Conservation (phyloP, 2,113 vertebrate species). For the Engraulis encrasicolus region DNA sequence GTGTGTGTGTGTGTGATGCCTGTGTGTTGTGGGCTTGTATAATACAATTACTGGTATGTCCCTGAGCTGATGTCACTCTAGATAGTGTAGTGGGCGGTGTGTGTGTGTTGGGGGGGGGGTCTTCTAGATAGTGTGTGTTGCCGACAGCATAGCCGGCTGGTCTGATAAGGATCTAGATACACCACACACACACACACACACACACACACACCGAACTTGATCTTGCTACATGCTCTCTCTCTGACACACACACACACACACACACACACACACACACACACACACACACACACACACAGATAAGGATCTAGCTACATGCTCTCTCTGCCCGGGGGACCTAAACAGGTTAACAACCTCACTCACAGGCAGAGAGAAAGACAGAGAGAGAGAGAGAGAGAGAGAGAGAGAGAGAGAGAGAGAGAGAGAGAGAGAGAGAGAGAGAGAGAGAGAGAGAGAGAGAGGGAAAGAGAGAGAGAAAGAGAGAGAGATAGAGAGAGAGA, state of each 20-base stretch:
- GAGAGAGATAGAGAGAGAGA: no score
- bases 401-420: not conserved
- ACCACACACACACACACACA: no score
- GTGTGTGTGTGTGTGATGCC: constrained; percentile 49
- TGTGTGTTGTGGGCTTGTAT: constrained; percentile 72
- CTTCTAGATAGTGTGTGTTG: constrained; percentile 63
- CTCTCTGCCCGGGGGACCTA: constrained; percentile 69
- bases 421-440: not conserved
- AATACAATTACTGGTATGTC: constrained; percentile 76
- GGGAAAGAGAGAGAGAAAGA: no score
- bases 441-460: no score
- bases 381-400: not conserved
- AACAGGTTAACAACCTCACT: constrained; percentile 75
- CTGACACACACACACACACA: no score
- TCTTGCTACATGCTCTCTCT: no score
- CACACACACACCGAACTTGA: no score
- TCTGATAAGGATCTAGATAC: constrained; percentile 82
- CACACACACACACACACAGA: no score
- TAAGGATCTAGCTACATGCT: constrained; percentile 80
- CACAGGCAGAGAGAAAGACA: constrained; percentile 64
- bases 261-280: no score
- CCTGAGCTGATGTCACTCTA: constrained; percentile 70
- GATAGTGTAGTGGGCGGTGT: no score
- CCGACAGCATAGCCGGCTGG: constrained; percentile 64
- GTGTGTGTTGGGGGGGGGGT: no score